phyloP scores from a whole-genome alignment of 1,140 invertebrate genomes.

The Pseudomyrmex sp. region DNA sequence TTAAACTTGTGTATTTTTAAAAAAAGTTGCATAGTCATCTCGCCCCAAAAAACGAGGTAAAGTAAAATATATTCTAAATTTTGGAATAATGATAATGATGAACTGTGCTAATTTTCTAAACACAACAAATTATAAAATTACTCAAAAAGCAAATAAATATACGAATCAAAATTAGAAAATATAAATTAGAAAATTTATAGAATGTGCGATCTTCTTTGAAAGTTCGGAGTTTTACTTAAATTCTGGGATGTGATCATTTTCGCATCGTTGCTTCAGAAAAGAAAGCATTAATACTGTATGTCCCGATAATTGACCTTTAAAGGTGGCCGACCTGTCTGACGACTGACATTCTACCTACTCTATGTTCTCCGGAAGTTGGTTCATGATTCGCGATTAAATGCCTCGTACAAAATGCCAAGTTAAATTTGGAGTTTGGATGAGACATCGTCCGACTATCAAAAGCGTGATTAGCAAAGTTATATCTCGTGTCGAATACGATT shows the following conservation, averaged over 20 bases:
- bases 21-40: too few relatives aligned
- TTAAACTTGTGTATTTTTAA: too few relatives aligned
- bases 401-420: constrained; percentile 1
- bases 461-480: neutral
- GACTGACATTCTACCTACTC: neutral
- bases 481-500: constrained; percentile 1
- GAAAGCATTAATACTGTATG: neutral
- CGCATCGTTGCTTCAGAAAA: neutral
- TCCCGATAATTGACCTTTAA: constrained; percentile 33
- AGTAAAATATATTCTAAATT: too few relatives aligned
- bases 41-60: too few relatives aligned
- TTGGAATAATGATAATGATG: too few relatives aligned
- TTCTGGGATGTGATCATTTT: neutral
- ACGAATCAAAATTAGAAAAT: too few relatives aligned
- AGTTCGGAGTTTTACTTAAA: too few relatives aligned
- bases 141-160: too few relatives aligned
- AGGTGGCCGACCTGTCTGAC: constrained; percentile 27
- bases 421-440: neutral
- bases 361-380: neutral
- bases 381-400: constrained; percentile 13
- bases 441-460: constrained; percentile 1
- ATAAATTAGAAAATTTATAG: too few relatives aligned
- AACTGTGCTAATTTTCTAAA: too few relatives aligned
- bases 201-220: too few relatives aligned
- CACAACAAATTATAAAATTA: too few relatives aligned